Base-by-base conservation (phyloP, 2,888 invertebrate genomes). In the Amblyjoppa fuscipennis region DNA sequence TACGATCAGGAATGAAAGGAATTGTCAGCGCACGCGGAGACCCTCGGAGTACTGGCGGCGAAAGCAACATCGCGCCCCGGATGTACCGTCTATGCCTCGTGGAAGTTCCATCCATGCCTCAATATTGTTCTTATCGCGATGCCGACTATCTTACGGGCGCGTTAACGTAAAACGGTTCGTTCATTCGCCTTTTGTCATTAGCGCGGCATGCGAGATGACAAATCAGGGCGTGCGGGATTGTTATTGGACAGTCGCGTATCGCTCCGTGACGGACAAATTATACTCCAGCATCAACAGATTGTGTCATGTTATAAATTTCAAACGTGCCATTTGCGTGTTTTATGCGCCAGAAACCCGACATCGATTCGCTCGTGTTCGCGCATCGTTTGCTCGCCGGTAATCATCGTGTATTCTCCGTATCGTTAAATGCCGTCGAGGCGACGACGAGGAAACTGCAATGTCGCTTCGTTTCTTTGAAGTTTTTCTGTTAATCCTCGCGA, bases 391-490 rank as follows among this genome's bases (percentile, higher is more conserved):
- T 13, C 28, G 31, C 13, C 28, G 5, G 61, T 16, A 28, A 61
- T 61, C 11, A 16, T 11, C 11, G 49, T 2, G 51, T 34, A 51
- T 61, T 31, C 51, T 28, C 49, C 45, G 25, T 34, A 34, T 2
- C 31, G 76, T 66, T 38, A 25, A 5, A 51, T 25, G 49, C 31
- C 49, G 13, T 6, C 25, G 20, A 38, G 25, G 6, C 25, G 20
- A 25, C 16, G 38, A 11, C 49, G 38, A 61, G 4, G 9, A n/a
- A 51, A 25, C 6, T 38, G 20, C 31, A 41, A 83, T 80, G 85
- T 3, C 75, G 25, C 49, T 34, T 68, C 25, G 61, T 38, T 28
- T 51, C 5, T 71, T 70, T 5, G 25, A 6, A n/a, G 64, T 53
- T 31, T 49, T 79, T 56, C 20, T 74, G 11, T 11, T 82, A 2